Base-by-base conservation (phyloP, 2,888 invertebrate species). In the Cantharis rufa region DNA sequence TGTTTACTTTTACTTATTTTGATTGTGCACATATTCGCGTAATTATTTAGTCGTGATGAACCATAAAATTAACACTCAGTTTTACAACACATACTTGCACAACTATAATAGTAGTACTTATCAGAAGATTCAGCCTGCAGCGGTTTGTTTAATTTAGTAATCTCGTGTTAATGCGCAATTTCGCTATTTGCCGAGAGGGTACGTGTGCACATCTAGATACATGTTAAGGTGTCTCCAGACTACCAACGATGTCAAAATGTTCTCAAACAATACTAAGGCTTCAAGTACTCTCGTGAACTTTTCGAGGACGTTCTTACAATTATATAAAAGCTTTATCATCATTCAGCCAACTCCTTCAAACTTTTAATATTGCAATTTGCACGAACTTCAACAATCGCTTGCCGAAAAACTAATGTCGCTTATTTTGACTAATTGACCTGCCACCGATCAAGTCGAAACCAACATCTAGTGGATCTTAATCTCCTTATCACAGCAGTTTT, bases 81-180 rank as follows among this genome's bases (percentile, higher is more conserved):
- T 82, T 83, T 82, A 81, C 77, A 66, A 77, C 78, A 79, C 79
- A 82, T 80, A 78, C 75, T 76, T 71, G 68, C 81, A 80, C 83
- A 83, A 82, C 82, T 79, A 81, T 83, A 84, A 85, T 83, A 83
- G 78, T 79, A 72, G 81, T 80, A 84, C 84, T 85, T 86, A 86
- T 86, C 86, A 84, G 84, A 78, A 78, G 81, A 83, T 81, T 81
- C 83, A 80, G 82, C 82, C 80, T 78, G 81, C 82, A 80, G 82
- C 81, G 85, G 84, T 85, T 86, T 85, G 86, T 86, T 86, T 86
- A 86, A 86, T 86, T 86, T 85, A 84, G 84, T 84, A 86, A 86
- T 84, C 85, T 84, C 82, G 81, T 81, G 78, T 82, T 84, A 84
- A 84, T 83, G 84, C 82, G 82, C 81, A 76, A 81, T 81, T 80